Base-by-base conservation (phyloP, 1,140 invertebrate genomes). In the Drosophila parabipectinata region DNA sequence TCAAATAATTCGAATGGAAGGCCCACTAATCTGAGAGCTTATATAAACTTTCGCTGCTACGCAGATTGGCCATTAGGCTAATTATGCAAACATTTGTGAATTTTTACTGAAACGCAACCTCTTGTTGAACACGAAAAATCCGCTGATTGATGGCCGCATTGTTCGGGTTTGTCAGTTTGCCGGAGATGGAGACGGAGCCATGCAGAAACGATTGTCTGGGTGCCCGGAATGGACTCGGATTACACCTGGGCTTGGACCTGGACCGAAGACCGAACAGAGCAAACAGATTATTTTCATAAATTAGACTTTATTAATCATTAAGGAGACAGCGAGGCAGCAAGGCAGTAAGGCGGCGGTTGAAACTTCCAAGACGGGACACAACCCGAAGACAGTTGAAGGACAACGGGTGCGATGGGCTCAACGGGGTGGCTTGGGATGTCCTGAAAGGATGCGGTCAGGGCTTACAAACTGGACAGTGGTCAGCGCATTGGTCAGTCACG, bases 221-320 rank as follows among this genome's bases (percentile, higher is more conserved):
- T 30, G n/a, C 56, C 32, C 47, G 30, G 47, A 44, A 18, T 30
- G 57, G 83, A 68, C 39, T 87, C 83, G 45, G 78, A 83, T 88
- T 87, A 87, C 83, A 87, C 71, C 83, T 87, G 83, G 75, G 71
- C 39, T 50, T 34, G 51, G 54, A 57, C 45, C 54, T 26, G 24
- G 15, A 7, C 51, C 10, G 59, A 57, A 45, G 45, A 51, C 32
- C 54, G 62, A 54, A 63, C 56, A 58, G 53, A 55, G 83, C 83
- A 87, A 90, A 82, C 75, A 89, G 85, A 90, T 90, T 90, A 90
- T 80, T 81, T 90, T 90, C 80, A 90, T 85, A 90, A 82, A 90
- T 90, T 90, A 82, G 85, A 85, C 80, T 90, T 90, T 85, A 89
- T 90, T 90, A 87, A 85, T 90, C 80, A 90, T 82, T 90, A 90